phyloP scores from a whole-genome alignment of 2,113 vertebrate genomes.

The Apeltes quadracus region DNA sequence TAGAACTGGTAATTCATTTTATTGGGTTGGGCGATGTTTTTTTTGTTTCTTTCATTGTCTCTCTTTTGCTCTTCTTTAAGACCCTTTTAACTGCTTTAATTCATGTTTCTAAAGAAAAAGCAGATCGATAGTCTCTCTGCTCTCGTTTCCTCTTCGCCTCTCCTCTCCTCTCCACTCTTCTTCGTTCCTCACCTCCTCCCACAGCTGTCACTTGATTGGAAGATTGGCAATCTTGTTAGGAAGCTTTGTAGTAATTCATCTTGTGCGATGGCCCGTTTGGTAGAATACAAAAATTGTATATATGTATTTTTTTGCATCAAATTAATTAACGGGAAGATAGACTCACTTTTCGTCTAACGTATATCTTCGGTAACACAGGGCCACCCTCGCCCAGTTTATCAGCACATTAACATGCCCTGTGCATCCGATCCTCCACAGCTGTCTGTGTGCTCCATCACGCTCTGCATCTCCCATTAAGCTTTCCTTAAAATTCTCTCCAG shows the following conservation, averaged over 20 bases:
- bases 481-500: constrained; percentile 67
- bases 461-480: constrained; percentile 69
- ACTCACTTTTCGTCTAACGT: constrained; percentile 19
- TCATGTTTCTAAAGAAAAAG: constrained; percentile 46
- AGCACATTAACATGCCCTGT: constrained; percentile 64
- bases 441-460: constrained; percentile 69
- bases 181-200: constrained; percentile 1
- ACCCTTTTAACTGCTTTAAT: constrained; percentile 64
- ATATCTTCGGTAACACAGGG: constrained; percentile 10
- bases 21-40: constrained; percentile 8
- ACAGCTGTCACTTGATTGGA: background rate
- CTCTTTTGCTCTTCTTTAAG: constrained; percentile 43
- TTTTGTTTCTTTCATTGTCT: constrained; percentile 34
- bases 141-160: background rate
- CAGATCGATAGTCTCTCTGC: background rate
- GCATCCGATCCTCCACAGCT: constrained; percentile 66
- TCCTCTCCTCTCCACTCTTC: background rate
- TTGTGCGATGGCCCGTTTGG: background rate
- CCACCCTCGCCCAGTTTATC: constrained; percentile 37
- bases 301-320: background rate
- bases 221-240: constrained; percentile 1
- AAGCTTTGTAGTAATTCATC: constrained; percentile 15
- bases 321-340: constrained; percentile 29
- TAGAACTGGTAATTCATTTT: constrained; percentile 5
- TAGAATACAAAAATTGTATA: too few relatives aligned